Evolutionary conservation across 1,140 invertebrate genomes (phyloP).

Genomic region (Drosophila setifemur): DNA sequence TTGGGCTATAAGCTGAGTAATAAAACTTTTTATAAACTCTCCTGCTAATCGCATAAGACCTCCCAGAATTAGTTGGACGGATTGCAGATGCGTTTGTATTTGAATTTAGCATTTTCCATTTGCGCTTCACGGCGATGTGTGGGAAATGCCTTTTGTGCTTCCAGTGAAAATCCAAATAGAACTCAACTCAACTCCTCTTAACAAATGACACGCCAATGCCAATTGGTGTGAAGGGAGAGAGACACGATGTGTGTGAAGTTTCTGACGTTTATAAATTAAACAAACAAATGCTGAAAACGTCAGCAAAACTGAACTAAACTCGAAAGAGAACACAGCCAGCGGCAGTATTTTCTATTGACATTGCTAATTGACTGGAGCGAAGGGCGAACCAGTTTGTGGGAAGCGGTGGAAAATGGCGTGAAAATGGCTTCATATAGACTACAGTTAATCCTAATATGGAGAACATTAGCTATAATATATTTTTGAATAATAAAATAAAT

Average conservation of each 20-base stretch:
- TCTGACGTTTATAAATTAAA: conserved; percentile 72
- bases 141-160: conserved; percentile 15
- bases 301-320: conserved; percentile 28
- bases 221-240: not conserved
- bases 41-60: conserved; percentile 23
- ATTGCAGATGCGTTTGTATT: no score
- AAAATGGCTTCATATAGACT: conserved; percentile 3
- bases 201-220: conserved; percentile 26
- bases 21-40: conserved; percentile 10
- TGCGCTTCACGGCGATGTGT: conserved; percentile 2
- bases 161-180: conserved; percentile 25
- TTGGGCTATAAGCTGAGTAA: not conserved
- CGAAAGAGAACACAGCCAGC: not conserved
- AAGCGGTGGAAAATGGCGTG: conserved; percentile 12
- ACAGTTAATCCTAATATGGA: not conserved
- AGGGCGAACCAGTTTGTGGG: not conserved
- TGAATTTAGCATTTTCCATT: conserved; percentile 23
- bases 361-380: conserved; percentile 68
- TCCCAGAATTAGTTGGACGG: no score
- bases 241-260: conserved; percentile 29
- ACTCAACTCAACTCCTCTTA: no score
- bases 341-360: conserved; percentile 62
- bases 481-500: no score
- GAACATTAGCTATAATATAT: not conserved
- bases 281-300: conserved; percentile 68